phyloP scores from a whole-genome alignment of 2,797 vertebrate species.

The Anguilla marmorata region DNA sequence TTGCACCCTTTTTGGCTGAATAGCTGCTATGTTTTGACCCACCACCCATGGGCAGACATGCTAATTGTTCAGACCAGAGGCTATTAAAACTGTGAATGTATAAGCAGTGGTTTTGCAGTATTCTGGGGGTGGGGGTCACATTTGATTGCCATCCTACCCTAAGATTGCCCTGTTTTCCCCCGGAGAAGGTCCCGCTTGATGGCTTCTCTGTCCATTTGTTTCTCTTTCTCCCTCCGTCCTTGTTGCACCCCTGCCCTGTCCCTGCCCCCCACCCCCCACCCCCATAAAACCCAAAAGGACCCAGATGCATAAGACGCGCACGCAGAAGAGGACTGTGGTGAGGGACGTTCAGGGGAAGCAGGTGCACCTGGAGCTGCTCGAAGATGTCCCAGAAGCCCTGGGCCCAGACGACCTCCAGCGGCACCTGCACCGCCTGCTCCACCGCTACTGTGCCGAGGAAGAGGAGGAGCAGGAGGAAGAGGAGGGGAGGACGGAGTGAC shows the following conservation, averaged over 20 bases:
- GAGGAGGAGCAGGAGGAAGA: slow-evolving; percentile 66
- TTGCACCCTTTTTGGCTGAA: neutral
- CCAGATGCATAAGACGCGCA: slow-evolving; percentile 83
- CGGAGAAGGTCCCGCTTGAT: slow-evolving; percentile 3
- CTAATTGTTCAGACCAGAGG: neutral
- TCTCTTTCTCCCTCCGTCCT: neutral
- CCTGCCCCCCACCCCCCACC: neutral
- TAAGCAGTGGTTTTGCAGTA: neutral
- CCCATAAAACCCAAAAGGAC: slow-evolving; percentile 72
- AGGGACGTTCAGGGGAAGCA: slow-evolving; percentile 83
- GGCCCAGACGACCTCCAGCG: slow-evolving; percentile 83
- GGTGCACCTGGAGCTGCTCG: slow-evolving; percentile 83
- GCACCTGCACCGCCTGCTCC: slow-evolving; percentile 87
- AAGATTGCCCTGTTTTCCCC: neutral
- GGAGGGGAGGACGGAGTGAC: slow-evolving; percentile 50
- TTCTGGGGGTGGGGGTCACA: neutral
- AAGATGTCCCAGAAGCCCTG: slow-evolving; percentile 79
- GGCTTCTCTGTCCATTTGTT: neutral
- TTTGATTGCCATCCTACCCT: neutral
- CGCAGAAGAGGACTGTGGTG: slow-evolving; percentile 92
- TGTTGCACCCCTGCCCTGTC: neutral
- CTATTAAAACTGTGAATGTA: neutral
- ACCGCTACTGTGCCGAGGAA: slow-evolving; percentile 78
- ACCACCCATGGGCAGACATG: slow-evolving; percentile 1
- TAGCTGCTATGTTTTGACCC: neutral